Conservation (phyloP, 2,797 vertebrate genomes). For the Chloroceryle amazona region DNA sequence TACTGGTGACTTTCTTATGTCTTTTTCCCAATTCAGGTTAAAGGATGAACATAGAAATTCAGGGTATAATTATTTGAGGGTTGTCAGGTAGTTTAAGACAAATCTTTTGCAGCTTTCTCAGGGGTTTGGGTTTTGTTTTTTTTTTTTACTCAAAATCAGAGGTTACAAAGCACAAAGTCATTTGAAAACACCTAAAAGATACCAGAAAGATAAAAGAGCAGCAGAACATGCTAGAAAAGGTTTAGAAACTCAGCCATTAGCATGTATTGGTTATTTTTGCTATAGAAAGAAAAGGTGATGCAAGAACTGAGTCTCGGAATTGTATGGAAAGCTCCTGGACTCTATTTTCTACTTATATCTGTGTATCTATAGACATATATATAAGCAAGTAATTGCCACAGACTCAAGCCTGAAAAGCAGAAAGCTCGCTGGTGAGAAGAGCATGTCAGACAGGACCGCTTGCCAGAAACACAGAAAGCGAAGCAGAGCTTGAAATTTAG, state of each 20-base stretch:
- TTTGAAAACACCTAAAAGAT: neutral
- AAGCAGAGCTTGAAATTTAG: constrained; percentile 58
- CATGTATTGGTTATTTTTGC: neutral
- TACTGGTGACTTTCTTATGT: neutral
- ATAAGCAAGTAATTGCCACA: neutral
- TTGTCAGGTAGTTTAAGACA: neutral
- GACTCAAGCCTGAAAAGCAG: neutral
- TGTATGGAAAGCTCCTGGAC: neutral
- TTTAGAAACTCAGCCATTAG: neutral
- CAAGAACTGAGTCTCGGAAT: neutral
- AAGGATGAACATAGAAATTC: neutral
- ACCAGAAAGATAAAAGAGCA: neutral
- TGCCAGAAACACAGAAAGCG: neutral
- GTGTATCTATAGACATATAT: neutral
- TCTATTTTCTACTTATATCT: neutral
- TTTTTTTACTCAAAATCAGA: neutral
- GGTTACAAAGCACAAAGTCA: neutral
- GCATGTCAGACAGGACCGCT: fast-evolving
- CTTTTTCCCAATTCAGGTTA: neutral
- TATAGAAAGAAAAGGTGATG: fast-evolving
- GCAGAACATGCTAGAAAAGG: neutral
- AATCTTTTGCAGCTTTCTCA: neutral
- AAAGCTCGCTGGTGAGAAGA: neutral
- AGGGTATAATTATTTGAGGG: neutral
- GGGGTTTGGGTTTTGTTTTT: neutral